These are phyloP conservation scores for Tinea semifulvella DNA, from an alignment of 2,888 invertebrate species.

Conservation along the genomic window DNA sequence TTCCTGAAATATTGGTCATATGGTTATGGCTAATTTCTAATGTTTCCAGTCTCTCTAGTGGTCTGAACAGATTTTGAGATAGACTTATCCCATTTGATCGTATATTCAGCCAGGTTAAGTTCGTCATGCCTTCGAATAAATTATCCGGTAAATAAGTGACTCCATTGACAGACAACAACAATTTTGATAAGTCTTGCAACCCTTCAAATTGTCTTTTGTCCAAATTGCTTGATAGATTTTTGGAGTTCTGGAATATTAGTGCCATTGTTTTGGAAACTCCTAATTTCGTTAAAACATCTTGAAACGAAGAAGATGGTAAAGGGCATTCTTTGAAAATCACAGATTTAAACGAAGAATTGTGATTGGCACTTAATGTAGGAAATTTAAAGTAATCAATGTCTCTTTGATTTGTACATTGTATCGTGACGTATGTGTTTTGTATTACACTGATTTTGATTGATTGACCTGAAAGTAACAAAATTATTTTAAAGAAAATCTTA, in stretches of 20 bases:
- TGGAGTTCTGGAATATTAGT: slow-evolving; percentile 62
- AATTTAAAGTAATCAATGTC: slow-evolving; percentile 50
- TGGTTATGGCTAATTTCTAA: slow-evolving; percentile 75
- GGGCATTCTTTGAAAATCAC: slow-evolving; percentile 65
- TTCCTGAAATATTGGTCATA: slow-evolving; percentile 67
- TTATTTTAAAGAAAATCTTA: neutral
- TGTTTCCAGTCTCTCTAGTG: slow-evolving; percentile 62
- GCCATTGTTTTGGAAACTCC: slow-evolving; percentile 60
- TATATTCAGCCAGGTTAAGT: slow-evolving; percentile 72
- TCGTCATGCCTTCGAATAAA: slow-evolving; percentile 66
- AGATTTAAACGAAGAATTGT: slow-evolving; percentile 44
- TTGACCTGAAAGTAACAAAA: slow-evolving; percentile 41
- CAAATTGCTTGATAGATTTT: slow-evolving; percentile 63
- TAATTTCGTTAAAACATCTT: slow-evolving; percentile 50
- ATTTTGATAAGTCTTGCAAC: slow-evolving; percentile 58
- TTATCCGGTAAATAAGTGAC: slow-evolving; percentile 69
- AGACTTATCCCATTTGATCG: slow-evolving; percentile 67
- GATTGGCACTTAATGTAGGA: slow-evolving; percentile 51
- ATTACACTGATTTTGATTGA: slow-evolving; percentile 49
- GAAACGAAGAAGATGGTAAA: slow-evolving; percentile 56
- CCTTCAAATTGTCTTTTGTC: slow-evolving; percentile 67
- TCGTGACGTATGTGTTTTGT: slow-evolving; percentile 49
- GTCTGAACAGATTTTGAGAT: slow-evolving; percentile 64
- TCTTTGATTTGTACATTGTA: slow-evolving; percentile 50
- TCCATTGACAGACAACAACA: slow-evolving; percentile 70